Evolutionary conservation across 2,113 vertebrate genomes (phyloP), one percentile per base, ranked within the genome.

Genomic region (Coregonus clupeaformis): DNA sequence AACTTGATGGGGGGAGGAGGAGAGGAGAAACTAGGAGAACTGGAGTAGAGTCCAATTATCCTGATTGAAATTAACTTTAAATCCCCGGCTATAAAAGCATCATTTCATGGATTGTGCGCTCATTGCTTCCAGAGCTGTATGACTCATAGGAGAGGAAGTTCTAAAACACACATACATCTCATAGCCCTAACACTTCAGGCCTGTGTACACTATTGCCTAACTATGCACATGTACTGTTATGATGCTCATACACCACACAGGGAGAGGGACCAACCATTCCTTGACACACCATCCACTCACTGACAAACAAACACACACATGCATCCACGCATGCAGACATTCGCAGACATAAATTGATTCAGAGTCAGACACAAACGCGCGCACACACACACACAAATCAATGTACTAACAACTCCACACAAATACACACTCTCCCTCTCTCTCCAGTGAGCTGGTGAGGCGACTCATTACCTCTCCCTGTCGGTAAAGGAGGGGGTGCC

Each of bases 391-490:
- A 42, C 36, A 42, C 36, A 42, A 69, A 77, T 24, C 29, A 59
- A 22, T 22, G 24, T 60, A 75, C 67, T 45, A 18, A 13, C 68
- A 47, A 12, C 42, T 32, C 9, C 27, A n/a, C 55, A n/a, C 55
- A n/a, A 27, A 7, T 42, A 47, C 27, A 29, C 24, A 27, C 45
- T 27, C 27, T 47, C 25, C 73, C 49, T 45, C 65, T 79, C 25
- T 73, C 32, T 45, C 68, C 78, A 77, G 65, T 55, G 72, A 49
- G 79, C 62, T 69, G 79, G 66, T 20, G 78, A 73, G 83, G 78
- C 78, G 80, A 84, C 74, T 86, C 86, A 82, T 88, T 93, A 94
- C 93, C 93, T 93, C 90, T 94, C 92, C 80, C 93, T 91, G 92
- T 94, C 92, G 69, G 86, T 85, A 86, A 93, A 92, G 79, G 93